Evolutionary conservation across 2,113 vertebrate genomes (phyloP), one percentile per base, ranked within the genome.

Genomic region (Otocyon megalotis): DNA sequence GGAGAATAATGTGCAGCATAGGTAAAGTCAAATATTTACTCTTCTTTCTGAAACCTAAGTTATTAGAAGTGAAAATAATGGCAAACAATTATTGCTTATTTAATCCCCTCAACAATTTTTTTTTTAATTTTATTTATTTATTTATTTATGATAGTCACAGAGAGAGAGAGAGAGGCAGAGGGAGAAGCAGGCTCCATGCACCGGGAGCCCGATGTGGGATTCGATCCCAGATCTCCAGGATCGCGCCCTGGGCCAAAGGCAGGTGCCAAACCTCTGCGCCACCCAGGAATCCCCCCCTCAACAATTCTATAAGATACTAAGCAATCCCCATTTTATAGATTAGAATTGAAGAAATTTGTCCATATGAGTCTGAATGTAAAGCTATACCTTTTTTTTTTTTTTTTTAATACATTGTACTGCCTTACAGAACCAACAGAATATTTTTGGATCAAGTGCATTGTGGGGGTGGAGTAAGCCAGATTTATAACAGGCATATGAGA

Each of bases 21-120:
- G 82, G 56, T 69, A 76, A 96, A 92, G 63, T 32, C 24, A 96
- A 84, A 72, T 54, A 84, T 95, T 88, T 88, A 54, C 28, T 88
- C 6, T 88, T 93, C 26, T n/a, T 85, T 88, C 50, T 91, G 69
- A 95, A 96, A 88, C 24, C 37, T 13, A 60, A 93, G 11, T 74
- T 88, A 60, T 77, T 90, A 74, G 69, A 97, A 60, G 2, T 50
- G 63, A 94, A 90, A 9, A 28, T 63, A 77, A 63, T 35, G 90
- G 13, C 35, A 76, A 95, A 54, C 43, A 65, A 43, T 87, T 97
- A 43, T 58, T 58, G 67, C 48, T 95, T 32, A 67, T 94, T 60
- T 83, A 94, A 86, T 79, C 6, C 32, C 20, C 17, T 86, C 54
- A 74, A 32, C 13, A 92, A 62, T 30, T 7, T n/a, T n/a, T n/a